These are phyloP conservation scores for Riparia riparia DNA, from an alignment of 2,113 vertebrate genomes.

Conservation along the genomic window DNA sequence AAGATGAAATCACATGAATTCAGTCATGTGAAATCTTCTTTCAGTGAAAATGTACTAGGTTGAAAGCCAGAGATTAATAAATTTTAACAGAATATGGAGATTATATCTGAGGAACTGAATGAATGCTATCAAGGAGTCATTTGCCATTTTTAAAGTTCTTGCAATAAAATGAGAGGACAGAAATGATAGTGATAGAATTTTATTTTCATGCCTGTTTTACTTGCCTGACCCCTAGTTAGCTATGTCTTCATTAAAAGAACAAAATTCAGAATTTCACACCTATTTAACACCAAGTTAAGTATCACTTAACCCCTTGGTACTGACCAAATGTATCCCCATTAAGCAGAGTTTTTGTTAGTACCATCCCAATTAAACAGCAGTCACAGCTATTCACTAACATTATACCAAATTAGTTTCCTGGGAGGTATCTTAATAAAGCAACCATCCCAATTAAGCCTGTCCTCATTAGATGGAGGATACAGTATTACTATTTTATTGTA, in stretches of 20 bases:
- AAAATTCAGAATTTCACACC: conserved; percentile 59
- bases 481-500: conserved; percentile 72
- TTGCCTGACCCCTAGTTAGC: conserved; percentile 46
- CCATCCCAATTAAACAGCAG: conserved; percentile 72
- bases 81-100: background rate
- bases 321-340: conserved; percentile 63
- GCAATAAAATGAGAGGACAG: background rate
- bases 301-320: conserved; percentile 63
- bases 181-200: background rate
- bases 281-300: conserved; percentile 67
- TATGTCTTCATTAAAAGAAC: conserved; percentile 54
- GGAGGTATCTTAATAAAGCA: conserved; percentile 77
- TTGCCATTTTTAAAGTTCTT: background rate
- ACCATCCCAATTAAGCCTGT: conserved; percentile 74
- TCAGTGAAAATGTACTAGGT: background rate
- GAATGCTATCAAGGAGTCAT: background rate
- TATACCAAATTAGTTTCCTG: conserved; percentile 75
- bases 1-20: background rate
- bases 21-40: background rate
- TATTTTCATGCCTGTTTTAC: conserved; percentile 22
- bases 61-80: background rate
- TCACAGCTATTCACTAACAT: conserved; percentile 75
- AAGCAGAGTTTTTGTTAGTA: conserved; percentile 69
- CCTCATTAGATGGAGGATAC: conserved; percentile 75
- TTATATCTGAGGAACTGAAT: background rate